These are phyloP conservation scores for Euplexia lucipara DNA, from an alignment of 2,888 invertebrate species.

Conservation along the genomic window DNA sequence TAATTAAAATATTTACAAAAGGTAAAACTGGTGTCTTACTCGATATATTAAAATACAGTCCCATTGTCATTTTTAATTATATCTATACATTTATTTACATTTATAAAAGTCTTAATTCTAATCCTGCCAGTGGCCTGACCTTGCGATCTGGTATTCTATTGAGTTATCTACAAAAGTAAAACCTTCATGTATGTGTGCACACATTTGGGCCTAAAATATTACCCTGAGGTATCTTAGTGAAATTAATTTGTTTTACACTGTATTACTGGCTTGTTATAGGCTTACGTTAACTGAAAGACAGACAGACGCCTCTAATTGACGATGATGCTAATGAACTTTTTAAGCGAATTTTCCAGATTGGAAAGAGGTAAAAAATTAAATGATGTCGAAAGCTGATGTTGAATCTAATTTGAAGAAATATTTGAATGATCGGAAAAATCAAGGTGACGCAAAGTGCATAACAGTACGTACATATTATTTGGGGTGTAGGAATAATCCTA, in stretches of 20 bases:
- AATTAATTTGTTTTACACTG: neutral
- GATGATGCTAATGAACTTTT: conserved; percentile 3
- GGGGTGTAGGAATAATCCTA: too few relatives aligned
- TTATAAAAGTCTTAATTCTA: neutral
- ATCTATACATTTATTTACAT: conserved; percentile 15
- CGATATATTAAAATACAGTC: conserved; percentile 1
- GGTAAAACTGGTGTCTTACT: conserved; percentile 11
- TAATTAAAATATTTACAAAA: neutral
- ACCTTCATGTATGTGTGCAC: too few relatives aligned
- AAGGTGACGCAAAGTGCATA: neutral
- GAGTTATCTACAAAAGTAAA: neutral
- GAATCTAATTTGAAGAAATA: neutral
- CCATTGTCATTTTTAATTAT: conserved; percentile 18
- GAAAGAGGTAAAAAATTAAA: neutral
- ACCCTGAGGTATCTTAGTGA: conserved; percentile 11
- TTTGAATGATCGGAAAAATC: neutral
- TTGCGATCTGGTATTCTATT: neutral
- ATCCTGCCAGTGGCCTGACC: neutral
- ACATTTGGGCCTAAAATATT: conserved; percentile 8
- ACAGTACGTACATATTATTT: too few relatives aligned
- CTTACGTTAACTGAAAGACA: too few relatives aligned
- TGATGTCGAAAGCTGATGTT: neutral
- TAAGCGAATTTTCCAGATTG: neutral
- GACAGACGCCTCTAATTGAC: too few relatives aligned
- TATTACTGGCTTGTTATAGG: too few relatives aligned